A percentile compares a stretch with the other conserved stretches of the same genome.
These are phyloP conservation scores for Zaprionus taronus DNA, from an alignment of 1,140 invertebrate genomes.

Conservation along the genomic window DNA sequence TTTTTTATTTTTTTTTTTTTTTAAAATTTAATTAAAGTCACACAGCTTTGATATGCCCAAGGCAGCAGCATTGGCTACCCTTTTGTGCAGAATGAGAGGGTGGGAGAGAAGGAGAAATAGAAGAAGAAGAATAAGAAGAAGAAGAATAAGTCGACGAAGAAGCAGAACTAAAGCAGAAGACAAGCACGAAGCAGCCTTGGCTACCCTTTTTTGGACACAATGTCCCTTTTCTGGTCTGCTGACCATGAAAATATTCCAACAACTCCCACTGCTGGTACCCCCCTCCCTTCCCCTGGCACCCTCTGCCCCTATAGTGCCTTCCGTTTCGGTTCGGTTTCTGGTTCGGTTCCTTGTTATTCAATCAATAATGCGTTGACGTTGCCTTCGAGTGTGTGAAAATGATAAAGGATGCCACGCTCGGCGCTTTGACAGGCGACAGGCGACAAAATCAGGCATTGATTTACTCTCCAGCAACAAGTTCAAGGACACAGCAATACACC, in stretches of 20 bases:
- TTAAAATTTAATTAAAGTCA: slow-evolving; percentile 40
- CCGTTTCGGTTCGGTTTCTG: background rate
- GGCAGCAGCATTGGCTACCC: background rate
- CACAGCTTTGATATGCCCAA: slow-evolving; percentile 2
- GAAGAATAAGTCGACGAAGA: too few species aligned
- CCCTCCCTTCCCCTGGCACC: background rate
- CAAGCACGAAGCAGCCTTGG: background rate
- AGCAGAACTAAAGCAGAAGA: background rate
- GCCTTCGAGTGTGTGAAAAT: slow-evolving; percentile 63
- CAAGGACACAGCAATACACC: slow-evolving; percentile 53
- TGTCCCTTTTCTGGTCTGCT: slow-evolving; percentile 68
- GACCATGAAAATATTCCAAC: slow-evolving; percentile 68
- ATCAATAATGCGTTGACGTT: slow-evolving; percentile 67
- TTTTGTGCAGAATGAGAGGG: background rate
- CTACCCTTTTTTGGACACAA: background rate
- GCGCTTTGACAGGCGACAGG: slow-evolving; percentile 19
- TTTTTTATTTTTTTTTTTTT: too few species aligned
- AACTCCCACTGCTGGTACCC: background rate
- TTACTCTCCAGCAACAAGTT: slow-evolving; percentile 50
- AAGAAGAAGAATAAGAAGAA: too few species aligned
- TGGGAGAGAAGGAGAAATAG: too few species aligned
- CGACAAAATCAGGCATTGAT: slow-evolving; percentile 24
- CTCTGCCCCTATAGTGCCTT: background rate
- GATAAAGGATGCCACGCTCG: slow-evolving; percentile 53
- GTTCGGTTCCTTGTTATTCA: slow-evolving; percentile 40